phyloP scores from a whole-genome alignment of 2,888 invertebrate genomes.

The Pseudeuparius sepicola region DNA sequence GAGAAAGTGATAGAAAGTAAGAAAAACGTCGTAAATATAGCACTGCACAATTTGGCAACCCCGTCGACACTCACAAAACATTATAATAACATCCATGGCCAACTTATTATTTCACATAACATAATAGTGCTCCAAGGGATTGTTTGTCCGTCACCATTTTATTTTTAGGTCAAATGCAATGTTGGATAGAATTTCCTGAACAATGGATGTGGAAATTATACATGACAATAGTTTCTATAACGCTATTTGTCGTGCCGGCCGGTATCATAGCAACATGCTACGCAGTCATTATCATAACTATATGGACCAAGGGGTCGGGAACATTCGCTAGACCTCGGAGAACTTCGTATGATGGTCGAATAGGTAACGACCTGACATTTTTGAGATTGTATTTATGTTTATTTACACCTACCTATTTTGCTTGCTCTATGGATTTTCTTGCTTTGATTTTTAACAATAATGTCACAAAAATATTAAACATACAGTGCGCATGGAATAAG shows the following conservation, averaged over 20 bases:
- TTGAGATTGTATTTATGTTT: slow-evolving; percentile 1
- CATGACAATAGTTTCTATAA: slow-evolving; percentile 72
- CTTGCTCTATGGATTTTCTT: too few relatives aligned
- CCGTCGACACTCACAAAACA: too few relatives aligned
- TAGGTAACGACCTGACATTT: slow-evolving; percentile 13
- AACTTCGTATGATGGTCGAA: slow-evolving; percentile 13
- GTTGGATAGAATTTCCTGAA: slow-evolving; percentile 74
- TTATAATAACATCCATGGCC: too few relatives aligned
- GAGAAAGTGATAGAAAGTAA: slow-evolving; percentile 67
- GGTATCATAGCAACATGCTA: slow-evolving; percentile 84
- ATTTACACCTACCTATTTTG: too few relatives aligned
- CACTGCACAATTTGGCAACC: too few relatives aligned
- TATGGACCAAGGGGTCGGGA: slow-evolving; percentile 71
- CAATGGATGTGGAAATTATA: slow-evolving; percentile 78
- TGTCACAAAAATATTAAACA: too few relatives aligned
- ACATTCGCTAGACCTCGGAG: slow-evolving; percentile 16
- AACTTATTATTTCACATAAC: too few relatives aligned
- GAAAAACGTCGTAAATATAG: slow-evolving; percentile 10
- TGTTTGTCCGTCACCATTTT: too few relatives aligned
- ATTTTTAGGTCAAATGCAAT: slow-evolving; percentile 48
- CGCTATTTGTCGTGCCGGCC: slow-evolving; percentile 78
- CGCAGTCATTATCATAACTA: slow-evolving; percentile 81
- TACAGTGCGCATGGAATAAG: too few relatives aligned
- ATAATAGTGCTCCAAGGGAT: too few relatives aligned
- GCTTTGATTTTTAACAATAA: too few relatives aligned